A percentile compares a stretch with the other conserved stretches of the same genome.
Conservation (phyloP, 2,113 vertebrate species). For the Triplophysa tibetana region DNA sequence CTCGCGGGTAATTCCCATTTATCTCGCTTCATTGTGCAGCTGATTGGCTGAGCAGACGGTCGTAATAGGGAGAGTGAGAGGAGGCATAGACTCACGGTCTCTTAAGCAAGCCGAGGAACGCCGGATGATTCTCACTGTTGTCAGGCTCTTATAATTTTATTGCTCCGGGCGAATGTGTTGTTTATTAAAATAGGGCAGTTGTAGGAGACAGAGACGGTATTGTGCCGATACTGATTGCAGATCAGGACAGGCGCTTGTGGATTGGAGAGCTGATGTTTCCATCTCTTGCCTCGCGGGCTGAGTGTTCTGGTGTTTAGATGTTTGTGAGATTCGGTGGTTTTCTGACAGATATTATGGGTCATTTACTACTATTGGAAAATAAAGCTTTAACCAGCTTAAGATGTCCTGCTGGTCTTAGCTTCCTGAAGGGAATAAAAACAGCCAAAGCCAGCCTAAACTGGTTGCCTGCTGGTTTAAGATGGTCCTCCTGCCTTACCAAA, state of each 20-base stretch:
- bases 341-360: not conserved
- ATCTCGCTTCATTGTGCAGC: slow-evolving; percentile 57
- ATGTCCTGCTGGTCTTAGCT: too few relatives aligned
- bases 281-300: too few relatives aligned
- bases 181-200: slow-evolving; percentile 48
- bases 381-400: too few relatives aligned
- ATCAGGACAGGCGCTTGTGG: not conserved
- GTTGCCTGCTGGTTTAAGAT: too few relatives aligned
- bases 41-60: slow-evolving; percentile 55
- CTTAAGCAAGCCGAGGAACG: slow-evolving; percentile 22
- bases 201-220: slow-evolving; percentile 51
- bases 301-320: too few relatives aligned
- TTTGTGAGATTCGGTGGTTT: not conserved
- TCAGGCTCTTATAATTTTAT: slow-evolving; percentile 61
- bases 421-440: too few relatives aligned
- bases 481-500: too few relatives aligned
- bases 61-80: slow-evolving; percentile 29
- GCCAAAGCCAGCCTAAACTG: too few relatives aligned
- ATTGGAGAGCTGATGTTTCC: not conserved
- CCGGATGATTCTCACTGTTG: slow-evolving; percentile 58
- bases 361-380: not conserved
- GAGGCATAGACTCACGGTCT: slow-evolving; percentile 11
- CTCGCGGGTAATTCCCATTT: slow-evolving; percentile 59
- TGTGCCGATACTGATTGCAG: slow-evolving; percentile 35
- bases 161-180: slow-evolving; percentile 46